Base-by-base conservation (phyloP, 2,113 vertebrate species). In the Lampris incognitus region DNA sequence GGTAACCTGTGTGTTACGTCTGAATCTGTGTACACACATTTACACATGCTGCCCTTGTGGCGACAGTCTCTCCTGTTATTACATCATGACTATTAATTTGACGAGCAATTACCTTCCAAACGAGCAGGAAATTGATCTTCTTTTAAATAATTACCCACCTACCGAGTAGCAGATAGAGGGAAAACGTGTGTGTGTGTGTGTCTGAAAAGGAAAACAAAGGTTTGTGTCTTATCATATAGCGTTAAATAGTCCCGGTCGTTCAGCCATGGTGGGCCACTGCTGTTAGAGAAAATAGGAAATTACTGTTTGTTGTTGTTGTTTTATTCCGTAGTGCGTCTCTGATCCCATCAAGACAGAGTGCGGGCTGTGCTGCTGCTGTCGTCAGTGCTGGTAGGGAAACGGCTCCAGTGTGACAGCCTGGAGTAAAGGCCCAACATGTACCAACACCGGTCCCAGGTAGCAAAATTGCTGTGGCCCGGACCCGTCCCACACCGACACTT, bases 91-190 rank as follows among this genome's bases (percentile, higher is more conserved):
- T 68, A 56, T 61, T 64, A 58, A 74, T 83, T 55, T 62, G 69
- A 71, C 66, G 70, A 62, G 39, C 54, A 81, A 69, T 78, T 74
- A 77, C 72, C 54, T 9, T 54, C 42, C 72, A 66, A 59, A 81
- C 75, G 78, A 75, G 59, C 72, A 42, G 69, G 40, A 72, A 82
- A 82, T 67, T 9, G 50, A 76, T 72, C 62, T 72, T 63, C 24
- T 51, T 51, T 72, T 39, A 40, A 52, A 49, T 11, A 49, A 52
- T 54, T 24, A 49, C 55, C 41, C 48, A 42, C 49, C 40, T 39
- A 39, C 54, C 0, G 2, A n/a, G 24, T 24, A 24, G 24, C 24
- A 24, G 24, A 24, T 61, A 69, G 0, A 38, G 1, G 37, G 3
- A 24, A 4, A 1, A 9, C 60, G 11, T 71, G 51, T 54, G 9